Percentiles rank a stretch among this genome's conserved stretches.
Evolutionary conservation across 2,113 vertebrate species (phyloP).

Genomic region (Platanista minor): DNA sequence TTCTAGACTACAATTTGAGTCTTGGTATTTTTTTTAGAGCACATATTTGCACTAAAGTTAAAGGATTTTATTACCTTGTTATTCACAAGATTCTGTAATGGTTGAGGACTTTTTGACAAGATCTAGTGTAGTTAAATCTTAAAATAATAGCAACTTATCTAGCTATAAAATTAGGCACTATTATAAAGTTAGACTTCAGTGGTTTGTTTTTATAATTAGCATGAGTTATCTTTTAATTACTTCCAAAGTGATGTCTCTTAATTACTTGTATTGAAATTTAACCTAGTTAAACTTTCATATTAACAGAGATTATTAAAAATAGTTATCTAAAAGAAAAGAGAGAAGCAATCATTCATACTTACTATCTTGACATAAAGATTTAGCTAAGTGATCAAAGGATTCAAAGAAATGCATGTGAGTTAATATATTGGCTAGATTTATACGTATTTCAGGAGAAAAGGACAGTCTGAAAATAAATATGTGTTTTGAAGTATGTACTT

Average conservation of each 20-base stretch:
- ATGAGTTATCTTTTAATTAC: conserved; percentile 58
- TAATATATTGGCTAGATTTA: not conserved
- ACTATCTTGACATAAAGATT: not conserved
- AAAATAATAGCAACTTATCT: conserved; percentile 59
- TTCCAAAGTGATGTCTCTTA: conserved; percentile 30
- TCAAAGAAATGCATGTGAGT: not conserved
- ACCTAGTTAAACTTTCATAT: not conserved
- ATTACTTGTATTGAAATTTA: conserved; percentile 24
- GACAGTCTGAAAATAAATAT: not conserved
- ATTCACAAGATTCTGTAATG: not conserved
- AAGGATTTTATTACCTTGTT: conserved; percentile 33
- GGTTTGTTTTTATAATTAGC: conserved; percentile 44
- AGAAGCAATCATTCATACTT: not conserved
- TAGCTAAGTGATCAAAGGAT: not conserved
- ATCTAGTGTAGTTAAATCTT: conserved; percentile 55
- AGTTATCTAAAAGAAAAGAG: not conserved
- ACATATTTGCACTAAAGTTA: not conserved
- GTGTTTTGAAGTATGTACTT: not conserved
- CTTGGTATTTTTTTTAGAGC: not conserved
- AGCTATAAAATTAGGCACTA: conserved; percentile 22
- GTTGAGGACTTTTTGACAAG: conserved; percentile 57
- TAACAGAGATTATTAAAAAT: not conserved
- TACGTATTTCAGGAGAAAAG: not conserved
- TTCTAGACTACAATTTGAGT: not conserved
- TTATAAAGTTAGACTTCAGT: conserved; percentile 1